phyloP scores from a whole-genome alignment of 2,113 vertebrate genomes.

The Cyanoramphus novaezelandiae region DNA sequence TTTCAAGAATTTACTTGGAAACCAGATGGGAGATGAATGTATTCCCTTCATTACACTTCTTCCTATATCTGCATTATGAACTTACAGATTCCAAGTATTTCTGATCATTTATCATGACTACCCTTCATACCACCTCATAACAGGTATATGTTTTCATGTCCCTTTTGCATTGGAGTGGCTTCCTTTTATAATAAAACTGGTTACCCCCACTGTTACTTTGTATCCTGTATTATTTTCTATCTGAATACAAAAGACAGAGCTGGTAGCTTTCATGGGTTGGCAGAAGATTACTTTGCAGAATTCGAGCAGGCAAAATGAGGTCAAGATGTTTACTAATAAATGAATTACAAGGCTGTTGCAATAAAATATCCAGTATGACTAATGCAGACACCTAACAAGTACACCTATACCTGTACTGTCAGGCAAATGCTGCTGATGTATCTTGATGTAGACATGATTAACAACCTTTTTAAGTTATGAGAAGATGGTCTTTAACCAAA shows the following conservation, averaged over 20 bases:
- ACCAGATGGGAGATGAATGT: not conserved
- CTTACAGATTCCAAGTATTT: not conserved
- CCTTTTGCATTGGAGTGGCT: not conserved
- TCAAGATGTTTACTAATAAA: not conserved
- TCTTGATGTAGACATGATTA: not conserved
- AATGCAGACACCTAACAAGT: not conserved
- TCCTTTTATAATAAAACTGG: not conserved
- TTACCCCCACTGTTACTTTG: not conserved
- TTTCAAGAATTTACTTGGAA: not conserved
- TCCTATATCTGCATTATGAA: not conserved
- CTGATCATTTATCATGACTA: not conserved
- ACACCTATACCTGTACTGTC: not conserved
- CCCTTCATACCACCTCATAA: not conserved
- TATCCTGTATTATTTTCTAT: not conserved
- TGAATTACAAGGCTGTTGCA: not conserved
- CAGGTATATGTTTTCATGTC: not conserved
- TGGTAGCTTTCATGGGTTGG: not conserved
- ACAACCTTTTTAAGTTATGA: not conserved
- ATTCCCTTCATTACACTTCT: not conserved
- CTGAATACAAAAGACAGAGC: not conserved
- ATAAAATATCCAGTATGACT: not conserved
- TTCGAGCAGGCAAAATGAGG: not conserved
- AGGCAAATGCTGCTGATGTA: not conserved
- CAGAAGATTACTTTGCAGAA: not conserved
- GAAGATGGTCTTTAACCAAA: not conserved